phyloP scores from a whole-genome alignment of 2,888 invertebrate species.

The Cerceris ruficornis region DNA sequence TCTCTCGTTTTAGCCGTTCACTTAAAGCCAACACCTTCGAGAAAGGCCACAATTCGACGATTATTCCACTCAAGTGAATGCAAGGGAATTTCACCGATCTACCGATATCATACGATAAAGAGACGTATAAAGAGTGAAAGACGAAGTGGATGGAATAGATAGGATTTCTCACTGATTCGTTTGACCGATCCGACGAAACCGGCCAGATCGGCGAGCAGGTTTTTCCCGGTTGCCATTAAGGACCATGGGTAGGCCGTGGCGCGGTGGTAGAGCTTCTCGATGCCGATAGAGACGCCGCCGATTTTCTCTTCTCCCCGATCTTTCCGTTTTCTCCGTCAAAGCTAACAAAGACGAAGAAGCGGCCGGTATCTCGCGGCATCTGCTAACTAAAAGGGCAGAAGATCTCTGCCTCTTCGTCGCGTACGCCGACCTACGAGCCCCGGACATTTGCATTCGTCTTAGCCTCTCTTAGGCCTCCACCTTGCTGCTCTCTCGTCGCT shows the following conservation, averaged over 20 bases:
- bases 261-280: background rate
- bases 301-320: constrained; percentile 12
- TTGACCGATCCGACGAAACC: no score
- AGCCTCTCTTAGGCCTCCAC: constrained; percentile 18
- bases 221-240: no score
- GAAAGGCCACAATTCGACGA: constrained; percentile 48
- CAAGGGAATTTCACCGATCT: background rate
- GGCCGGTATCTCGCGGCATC: constrained; percentile 77
- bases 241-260: background rate
- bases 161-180: no score
- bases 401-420: constrained; percentile 63
- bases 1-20: constrained; percentile 44
- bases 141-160: no score
- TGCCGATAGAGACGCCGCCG: background rate
- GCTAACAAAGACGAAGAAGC: constrained; percentile 38
- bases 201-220: no score
- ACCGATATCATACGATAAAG: no score
- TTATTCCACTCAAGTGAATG: background rate
- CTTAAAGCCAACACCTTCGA: constrained; percentile 27
- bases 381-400: constrained; percentile 76
- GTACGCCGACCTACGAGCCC: constrained; percentile 59
- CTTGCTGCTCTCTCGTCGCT: constrained; percentile 22
- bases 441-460: constrained; percentile 75
- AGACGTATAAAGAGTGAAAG: no score
- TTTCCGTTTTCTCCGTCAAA: constrained; percentile 41